Evolutionary conservation across 1,140 invertebrate species (phyloP).

Genomic region (Stegodyphus dumicola): DNA sequence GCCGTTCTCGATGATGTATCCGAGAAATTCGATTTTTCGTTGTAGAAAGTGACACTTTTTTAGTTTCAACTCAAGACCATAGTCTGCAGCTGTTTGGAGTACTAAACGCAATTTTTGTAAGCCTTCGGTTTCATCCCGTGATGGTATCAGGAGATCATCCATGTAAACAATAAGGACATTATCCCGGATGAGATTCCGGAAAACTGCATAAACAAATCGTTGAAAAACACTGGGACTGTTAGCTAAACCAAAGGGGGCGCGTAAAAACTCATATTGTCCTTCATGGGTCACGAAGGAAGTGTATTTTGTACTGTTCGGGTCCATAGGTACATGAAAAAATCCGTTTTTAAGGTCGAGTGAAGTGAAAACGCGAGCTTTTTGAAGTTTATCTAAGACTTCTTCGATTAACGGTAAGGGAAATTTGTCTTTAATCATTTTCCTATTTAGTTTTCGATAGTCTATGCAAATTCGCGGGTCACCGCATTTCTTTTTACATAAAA

Average conservation of each 20-base stretch:
- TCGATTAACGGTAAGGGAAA: conserved; percentile 25
- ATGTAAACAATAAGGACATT: conserved; percentile 62
- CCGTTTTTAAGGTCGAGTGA: conserved; percentile 18
- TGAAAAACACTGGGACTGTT: conserved; percentile 51
- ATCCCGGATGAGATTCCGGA: conserved; percentile 25
- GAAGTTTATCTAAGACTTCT: neutral
- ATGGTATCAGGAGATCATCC: conserved; percentile 64
- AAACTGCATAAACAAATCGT: conserved; percentile 64
- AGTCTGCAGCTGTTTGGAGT: neutral
- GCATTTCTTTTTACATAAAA: conserved; percentile 20
- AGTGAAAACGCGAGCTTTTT: neutral
- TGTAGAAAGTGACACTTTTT: conserved; percentile 12
- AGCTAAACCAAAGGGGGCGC: conserved; percentile 3
- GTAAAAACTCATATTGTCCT: conserved; percentile 31
- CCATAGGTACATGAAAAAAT: conserved; percentile 18
- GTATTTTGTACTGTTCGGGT: conserved; percentile 5
- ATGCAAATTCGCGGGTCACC: neutral
- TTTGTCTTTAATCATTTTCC: neutral
- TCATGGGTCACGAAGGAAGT: conserved; percentile 11
- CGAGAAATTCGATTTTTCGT: conserved; percentile 16
- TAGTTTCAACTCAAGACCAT: neutral
- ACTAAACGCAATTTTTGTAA: neutral
- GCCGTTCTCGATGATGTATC: neutral
- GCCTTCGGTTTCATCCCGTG: conserved; percentile 26
- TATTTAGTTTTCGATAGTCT: conserved; percentile 11